Percentiles rank a stretch among this genome's conserved stretches.
phyloP scores from a whole-genome alignment of 2,797 vertebrate species.

The Poeciliopsis infans region DNA sequence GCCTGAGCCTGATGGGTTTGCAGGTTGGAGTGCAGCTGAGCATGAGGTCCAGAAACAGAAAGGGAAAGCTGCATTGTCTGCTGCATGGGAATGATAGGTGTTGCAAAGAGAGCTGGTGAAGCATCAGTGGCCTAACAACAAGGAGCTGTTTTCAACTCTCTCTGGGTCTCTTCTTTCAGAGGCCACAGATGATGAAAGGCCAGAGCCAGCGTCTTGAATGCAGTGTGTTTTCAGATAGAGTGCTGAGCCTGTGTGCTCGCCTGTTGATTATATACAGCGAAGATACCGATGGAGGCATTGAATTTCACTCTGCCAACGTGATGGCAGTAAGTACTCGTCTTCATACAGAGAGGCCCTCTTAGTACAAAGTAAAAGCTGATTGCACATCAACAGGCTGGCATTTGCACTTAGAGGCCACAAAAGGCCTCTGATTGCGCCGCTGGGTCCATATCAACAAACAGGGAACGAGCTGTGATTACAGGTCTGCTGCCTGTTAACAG shows the following conservation, averaged over 20 bases:
- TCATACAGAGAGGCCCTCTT: constrained; percentile 36
- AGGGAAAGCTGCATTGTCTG: constrained; percentile 34
- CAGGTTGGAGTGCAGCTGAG: constrained; percentile 43
- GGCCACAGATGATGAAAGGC: constrained; percentile 6
- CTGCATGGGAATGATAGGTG: constrained; percentile 27
- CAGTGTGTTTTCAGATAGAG: constrained; percentile 1
- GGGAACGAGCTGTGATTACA: constrained; percentile 50
- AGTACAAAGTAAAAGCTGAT: constrained; percentile 61
- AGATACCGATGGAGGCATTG: constrained; percentile 43
- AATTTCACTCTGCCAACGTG: constrained; percentile 32
- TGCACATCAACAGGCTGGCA: constrained; percentile 61
- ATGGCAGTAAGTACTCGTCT: constrained; percentile 37
- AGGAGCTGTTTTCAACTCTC: neutral
- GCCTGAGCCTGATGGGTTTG: constrained; percentile 36
- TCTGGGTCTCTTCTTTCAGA: constrained; percentile 16
- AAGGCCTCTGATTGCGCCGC: constrained; percentile 63
- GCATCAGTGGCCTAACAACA: constrained; percentile 28
- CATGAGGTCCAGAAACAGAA: constrained; percentile 31
- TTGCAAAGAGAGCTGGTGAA: constrained; percentile 29
- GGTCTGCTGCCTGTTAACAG: constrained; percentile 16
- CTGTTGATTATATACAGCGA: constrained; percentile 54
- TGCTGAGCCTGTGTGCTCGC: neutral
- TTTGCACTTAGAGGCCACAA: constrained; percentile 61
- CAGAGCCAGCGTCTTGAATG: constrained; percentile 10
- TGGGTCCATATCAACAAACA: constrained; percentile 39